These are phyloP conservation scores for Acanthococcus lagerstroemiae DNA, from an alignment of 2,888 invertebrate genomes.

Conservation along the genomic window DNA sequence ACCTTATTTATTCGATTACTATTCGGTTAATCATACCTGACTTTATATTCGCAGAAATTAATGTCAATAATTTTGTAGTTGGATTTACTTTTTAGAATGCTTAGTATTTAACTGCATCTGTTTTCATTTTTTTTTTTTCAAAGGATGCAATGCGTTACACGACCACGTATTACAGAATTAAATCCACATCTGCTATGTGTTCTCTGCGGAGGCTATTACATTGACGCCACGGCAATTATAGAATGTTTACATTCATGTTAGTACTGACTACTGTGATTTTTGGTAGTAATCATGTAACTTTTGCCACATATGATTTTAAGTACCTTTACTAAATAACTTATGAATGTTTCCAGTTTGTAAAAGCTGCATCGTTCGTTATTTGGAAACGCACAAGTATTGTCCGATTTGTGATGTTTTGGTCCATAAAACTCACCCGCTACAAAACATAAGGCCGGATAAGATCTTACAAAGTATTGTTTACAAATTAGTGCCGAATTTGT, in stretches of 20 bases:
- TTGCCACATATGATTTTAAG: background rate
- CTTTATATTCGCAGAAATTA: too few species aligned
- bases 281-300: too few species aligned
- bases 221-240: conserved; percentile 64
- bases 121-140: background rate
- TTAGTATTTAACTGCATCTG: too few species aligned
- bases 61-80: too few species aligned
- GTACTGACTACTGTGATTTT: conserved; percentile 26
- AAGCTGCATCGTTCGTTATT: conserved; percentile 60
- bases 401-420: conserved; percentile 67
- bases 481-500: conserved; percentile 64
- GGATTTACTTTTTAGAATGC: too few species aligned
- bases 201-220: conserved; percentile 60
- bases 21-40: too few species aligned
- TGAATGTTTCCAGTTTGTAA: conserved; percentile 53
- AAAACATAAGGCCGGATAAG: conserved; percentile 58
- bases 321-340: background rate
- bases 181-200: conserved; percentile 58
- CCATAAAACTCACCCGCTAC: conserved; percentile 60
- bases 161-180: conserved; percentile 42
- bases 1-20: too few species aligned
- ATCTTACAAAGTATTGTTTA: conserved; percentile 66
- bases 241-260: conserved; percentile 66
- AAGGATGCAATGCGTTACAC: conserved; percentile 22
- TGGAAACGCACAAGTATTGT: conserved; percentile 60